Evolutionary conservation across 2,888 invertebrate genomes (phyloP).

Genomic region (Diabrotica balteata): DNA sequence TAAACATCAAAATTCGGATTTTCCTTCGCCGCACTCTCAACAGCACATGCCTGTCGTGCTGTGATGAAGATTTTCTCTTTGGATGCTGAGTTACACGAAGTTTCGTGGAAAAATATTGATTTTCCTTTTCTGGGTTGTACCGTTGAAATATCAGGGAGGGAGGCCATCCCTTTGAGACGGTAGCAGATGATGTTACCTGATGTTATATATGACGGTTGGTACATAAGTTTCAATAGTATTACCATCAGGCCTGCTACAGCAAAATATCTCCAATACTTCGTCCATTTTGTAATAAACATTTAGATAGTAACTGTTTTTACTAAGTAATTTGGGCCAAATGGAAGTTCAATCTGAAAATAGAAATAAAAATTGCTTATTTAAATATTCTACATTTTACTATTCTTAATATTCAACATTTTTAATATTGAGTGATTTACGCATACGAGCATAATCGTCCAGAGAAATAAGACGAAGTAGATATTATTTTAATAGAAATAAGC

Average conservation of each 20-base stretch:
- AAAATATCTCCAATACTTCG: constrained; percentile 3
- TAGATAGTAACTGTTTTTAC: too few species aligned
- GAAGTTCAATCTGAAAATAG: too few species aligned
- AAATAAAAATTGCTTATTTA: too few species aligned
- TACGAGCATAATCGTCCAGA: too few species aligned
- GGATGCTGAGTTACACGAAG: constrained; percentile 64
- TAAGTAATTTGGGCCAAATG: too few species aligned
- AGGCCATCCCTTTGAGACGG: constrained; percentile 36
- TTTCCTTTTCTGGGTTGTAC: constrained; percentile 52
- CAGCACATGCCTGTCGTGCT: constrained; percentile 70
- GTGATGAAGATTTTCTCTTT: constrained; percentile 60
- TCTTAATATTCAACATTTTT: too few species aligned
- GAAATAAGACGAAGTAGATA: too few species aligned
- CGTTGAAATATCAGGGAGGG: constrained; percentile 52
- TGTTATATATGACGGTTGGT: too few species aligned
- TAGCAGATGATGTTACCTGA: constrained; percentile 51
- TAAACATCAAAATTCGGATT: constrained; percentile 67
- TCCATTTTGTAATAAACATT: background rate
- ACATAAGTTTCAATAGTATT: background rate
- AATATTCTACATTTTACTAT: too few species aligned
- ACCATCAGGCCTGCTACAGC: background rate
- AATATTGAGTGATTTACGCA: too few species aligned
- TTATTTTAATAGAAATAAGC: too few species aligned
- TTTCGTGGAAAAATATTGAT: constrained; percentile 73
- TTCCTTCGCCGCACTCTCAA: constrained; percentile 71